Conservation (phyloP, 2,888 invertebrate genomes). For the Thecocarcelia acutangulata region DNA sequence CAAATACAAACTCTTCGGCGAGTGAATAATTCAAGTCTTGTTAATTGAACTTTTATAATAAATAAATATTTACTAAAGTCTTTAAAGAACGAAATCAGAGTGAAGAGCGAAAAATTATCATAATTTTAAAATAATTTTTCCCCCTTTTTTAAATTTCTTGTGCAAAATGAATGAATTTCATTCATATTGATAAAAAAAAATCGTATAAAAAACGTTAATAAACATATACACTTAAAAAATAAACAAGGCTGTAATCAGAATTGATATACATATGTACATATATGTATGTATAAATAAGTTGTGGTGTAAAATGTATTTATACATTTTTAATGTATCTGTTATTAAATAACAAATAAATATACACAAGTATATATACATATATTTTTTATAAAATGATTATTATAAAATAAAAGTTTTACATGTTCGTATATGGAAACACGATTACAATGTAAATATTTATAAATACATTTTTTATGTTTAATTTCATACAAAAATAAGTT, state of each 20-base stretch:
- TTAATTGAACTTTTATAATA: constrained; percentile 51
- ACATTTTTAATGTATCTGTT: neutral
- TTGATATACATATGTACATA: too few species aligned
- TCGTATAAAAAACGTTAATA: neutral
- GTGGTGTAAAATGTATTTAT: too few species aligned
- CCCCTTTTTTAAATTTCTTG: neutral
- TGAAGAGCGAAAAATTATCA: constrained; percentile 8
- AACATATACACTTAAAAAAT: neutral
- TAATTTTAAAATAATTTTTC: neutral
- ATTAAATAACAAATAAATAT: too few species aligned
- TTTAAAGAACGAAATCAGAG: constrained; percentile 9
- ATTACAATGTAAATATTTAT: too few species aligned
- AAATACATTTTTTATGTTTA: too few species aligned
- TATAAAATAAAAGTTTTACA: too few species aligned
- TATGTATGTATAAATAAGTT: neutral
- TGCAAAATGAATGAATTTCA: constrained; percentile 50
- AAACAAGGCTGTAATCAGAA: constrained; percentile 4
- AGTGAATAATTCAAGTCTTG: constrained; percentile 15
- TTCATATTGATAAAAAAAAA: constrained; percentile 14
- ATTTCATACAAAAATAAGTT: too few species aligned
- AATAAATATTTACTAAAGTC: constrained; percentile 41
- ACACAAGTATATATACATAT: too few species aligned
- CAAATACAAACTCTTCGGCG: constrained; percentile 17
- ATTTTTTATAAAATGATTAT: too few species aligned
- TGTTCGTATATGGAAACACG: too few species aligned